Base-by-base conservation (phyloP, 1,140 invertebrate genomes). In the Belonocnema kinseyi region DNA sequence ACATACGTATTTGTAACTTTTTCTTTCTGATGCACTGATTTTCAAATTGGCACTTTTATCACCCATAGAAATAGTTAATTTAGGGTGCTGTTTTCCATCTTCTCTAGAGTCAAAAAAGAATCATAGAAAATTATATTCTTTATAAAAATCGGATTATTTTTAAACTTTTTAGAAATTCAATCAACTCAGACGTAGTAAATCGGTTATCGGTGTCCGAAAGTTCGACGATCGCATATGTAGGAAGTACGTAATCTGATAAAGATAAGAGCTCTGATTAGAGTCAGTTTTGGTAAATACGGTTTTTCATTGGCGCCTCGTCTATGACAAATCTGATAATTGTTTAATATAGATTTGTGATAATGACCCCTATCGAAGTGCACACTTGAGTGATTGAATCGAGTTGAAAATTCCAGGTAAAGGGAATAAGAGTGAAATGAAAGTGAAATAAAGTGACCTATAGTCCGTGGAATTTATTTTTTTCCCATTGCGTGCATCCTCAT, bases 221-320 rank as follows among this genome's bases (percentile, higher is more conserved):
- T 66, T 66, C 26, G 26, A 40, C 33, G 26, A 66, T 66, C 40
- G 7, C 14, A 66, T 66, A 14, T 66, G 10, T 46, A 33, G 61
- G 61, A 21, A 26, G 33, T 33, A 16, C 7, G 61, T 66, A 66
- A 66, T 66, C 61, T 26, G 61, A 66, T 66, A 66, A 66, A 16
- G 61, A 66, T 66, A 66, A 66, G 61, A 66, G 40, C 33, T 66
- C 61, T 66, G 61, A 66, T 66, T n/a, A 66, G 33, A 46, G 61
- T 66, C 61, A 66, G 61, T 66, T 66, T 12, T 7, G 14, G 26
- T 66, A 66, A 66, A 66, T 33, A 66, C 40, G 33, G 33, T 66
- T 66, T 33, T 7, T 46, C 21, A 11, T 40, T 66, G 61, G 61
- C 61, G 61, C 61, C 61, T 12, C 61, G 61, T 66, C 26, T 66